Base-by-base conservation (phyloP, 2,797 vertebrate species). In the Rhyacichthys aspro region DNA sequence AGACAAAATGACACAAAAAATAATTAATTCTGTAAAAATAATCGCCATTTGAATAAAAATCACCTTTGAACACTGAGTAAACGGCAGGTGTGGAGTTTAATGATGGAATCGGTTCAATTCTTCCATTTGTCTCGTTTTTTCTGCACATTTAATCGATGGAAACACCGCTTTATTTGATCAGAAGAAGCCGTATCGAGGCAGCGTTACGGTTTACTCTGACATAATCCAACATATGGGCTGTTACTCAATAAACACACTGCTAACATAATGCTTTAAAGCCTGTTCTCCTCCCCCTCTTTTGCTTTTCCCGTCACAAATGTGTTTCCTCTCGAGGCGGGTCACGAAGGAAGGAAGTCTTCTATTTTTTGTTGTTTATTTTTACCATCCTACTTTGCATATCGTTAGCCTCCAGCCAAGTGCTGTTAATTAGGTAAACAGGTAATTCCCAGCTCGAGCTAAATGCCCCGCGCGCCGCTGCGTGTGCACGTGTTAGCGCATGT, bases 381-480 rank as follows among this genome's bases (percentile, higher is more conserved):
- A 41, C 34, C 59, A 32, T 58, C 58, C 75, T 82, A 43, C 63
- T 87, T 89, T 86, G 83, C 84, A 87, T 86, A 88, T 87, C 74
- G 86, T 75, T 82, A 83, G 81, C 86, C 86, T 86, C 73, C 81
- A 90, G 86, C 82, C 81, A 83, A 82, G 76, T 79, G 67, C 76
- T 82, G 82, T 87, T 90, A 88, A 90, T 90, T 83, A 86, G 84
- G 76, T 88, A 90, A 90, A 88, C 88, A 88, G 86, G 84, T 90
- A 85, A 87, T 86, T 86, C 84, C 84, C 83, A 79, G 67, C 70
- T 69, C 15, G 34, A 61, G 60, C 73, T 52, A n/a, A 75, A 49
- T 7, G 37, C 63, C 61, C 18, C 3, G n/a, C 60, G 66, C 44
- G 66, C 42, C 53, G 45, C 67, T 63, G 54, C 49, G 61, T 55